Percentiles rank a stretch among this genome's conserved stretches.
These are phyloP conservation scores for Ciconia maguari DNA, from an alignment of 2,113 vertebrate genomes.

Conservation along the genomic window DNA sequence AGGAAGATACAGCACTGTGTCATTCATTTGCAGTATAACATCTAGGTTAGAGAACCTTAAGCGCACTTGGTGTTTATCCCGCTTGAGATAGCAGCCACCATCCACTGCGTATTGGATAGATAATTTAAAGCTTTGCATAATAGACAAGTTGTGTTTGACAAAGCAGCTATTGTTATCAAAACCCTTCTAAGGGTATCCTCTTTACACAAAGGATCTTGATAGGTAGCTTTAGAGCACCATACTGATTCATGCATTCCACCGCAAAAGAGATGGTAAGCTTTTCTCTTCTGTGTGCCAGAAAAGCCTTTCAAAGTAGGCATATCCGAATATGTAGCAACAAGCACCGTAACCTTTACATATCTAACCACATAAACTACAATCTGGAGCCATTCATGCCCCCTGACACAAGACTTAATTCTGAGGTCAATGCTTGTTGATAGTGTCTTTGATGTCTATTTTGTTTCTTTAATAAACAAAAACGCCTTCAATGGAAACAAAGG, in stretches of 20 bases:
- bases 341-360: accelerated
- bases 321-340: neutral
- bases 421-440: neutral
- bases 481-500: neutral
- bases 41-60: neutral
- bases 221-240: neutral
- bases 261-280: neutral
- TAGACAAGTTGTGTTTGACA: neutral
- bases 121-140: neutral
- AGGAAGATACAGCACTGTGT: neutral
- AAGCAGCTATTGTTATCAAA: neutral
- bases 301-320: neutral
- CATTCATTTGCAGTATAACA: neutral
- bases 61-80: neutral
- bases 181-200: neutral
- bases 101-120: neutral
- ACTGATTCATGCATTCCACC: neutral
- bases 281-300: neutral
- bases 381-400: neutral
- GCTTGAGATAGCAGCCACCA: neutral
- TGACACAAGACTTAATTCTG: neutral
- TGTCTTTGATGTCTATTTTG: neutral
- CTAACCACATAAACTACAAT: neutral
- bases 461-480: neutral
- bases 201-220: neutral